phyloP scores from a whole-genome alignment of 92 coral and sea anemone genomes.

The Metridium senile region DNA sequence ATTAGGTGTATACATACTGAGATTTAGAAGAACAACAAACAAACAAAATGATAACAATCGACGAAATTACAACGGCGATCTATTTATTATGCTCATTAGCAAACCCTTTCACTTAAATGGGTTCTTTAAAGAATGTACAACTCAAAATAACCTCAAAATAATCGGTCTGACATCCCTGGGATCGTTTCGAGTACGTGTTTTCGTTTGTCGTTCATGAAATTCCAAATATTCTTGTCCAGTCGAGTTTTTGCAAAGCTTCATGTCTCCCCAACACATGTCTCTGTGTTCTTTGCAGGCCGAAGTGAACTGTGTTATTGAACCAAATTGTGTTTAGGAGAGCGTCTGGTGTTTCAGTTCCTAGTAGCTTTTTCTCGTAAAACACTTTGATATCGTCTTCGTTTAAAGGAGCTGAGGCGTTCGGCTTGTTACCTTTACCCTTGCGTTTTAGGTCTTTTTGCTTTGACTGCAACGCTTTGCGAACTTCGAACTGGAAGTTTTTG shows the following conservation, averaged over 20 bases:
- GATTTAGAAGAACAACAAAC: no score
- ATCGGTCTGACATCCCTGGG: constrained; percentile 15
- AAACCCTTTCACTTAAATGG: no score
- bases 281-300: constrained; percentile 52
- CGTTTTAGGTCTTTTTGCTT: constrained; percentile 42
- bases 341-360: constrained; percentile 29
- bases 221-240: constrained; percentile 33
- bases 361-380: constrained; percentile 26
- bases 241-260: constrained; percentile 12
- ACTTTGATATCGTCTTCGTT: constrained; percentile 36
- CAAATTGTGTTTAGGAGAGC: constrained; percentile 41
- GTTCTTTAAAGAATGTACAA: no score
- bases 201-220: constrained; percentile 35
- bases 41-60: no score
- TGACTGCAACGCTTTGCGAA: constrained; percentile 18
- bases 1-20: no score
- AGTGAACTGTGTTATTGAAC: constrained; percentile 38
- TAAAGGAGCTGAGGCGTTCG: constrained; percentile 39
- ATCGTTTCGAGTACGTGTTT: constrained; percentile 14
- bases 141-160: no score
- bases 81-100: no score
- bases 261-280: constrained; percentile 53
- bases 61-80: no score
- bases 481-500: constrained; percentile 18
- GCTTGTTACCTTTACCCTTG: constrained; percentile 49